Evolutionary conservation across 2,113 vertebrate species (phyloP).

Genomic region (Sylvia atricapilla): DNA sequence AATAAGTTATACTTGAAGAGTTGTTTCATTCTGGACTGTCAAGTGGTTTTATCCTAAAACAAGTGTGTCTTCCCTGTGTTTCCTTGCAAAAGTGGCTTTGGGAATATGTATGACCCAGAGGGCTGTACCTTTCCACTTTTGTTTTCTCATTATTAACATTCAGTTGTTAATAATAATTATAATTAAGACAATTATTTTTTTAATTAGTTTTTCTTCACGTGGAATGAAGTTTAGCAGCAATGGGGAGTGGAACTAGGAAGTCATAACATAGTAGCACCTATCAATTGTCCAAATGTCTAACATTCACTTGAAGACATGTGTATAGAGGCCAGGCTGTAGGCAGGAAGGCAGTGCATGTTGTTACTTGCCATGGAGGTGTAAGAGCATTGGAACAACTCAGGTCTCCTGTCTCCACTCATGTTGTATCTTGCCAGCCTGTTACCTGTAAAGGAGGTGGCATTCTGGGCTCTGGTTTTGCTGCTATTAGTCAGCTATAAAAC

Average conservation of each 20-base stretch:
- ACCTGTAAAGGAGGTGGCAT: background rate
- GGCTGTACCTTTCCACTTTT: background rate
- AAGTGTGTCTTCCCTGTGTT: background rate
- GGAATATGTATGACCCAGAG: background rate
- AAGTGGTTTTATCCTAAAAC: background rate
- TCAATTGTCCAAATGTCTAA: background rate
- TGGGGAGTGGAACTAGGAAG: background rate
- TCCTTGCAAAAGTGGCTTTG: background rate
- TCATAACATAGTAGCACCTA: background rate
- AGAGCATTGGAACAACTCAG: background rate
- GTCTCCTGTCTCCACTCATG: background rate
- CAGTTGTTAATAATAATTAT: too few species aligned
- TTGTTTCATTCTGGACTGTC: background rate
- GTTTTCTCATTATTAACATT: background rate
- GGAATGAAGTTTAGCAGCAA: background rate
- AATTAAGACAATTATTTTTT: background rate
- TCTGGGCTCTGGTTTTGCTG: background rate
- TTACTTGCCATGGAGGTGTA: background rate
- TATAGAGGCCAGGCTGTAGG: background rate
- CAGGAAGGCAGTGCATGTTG: background rate
- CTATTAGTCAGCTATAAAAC: background rate
- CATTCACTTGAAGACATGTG: background rate
- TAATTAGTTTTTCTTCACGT: background rate
- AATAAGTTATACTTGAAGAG: background rate
- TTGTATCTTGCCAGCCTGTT: background rate